These are phyloP conservation scores for Sternotherus odoratus DNA, from an alignment of 2,797 vertebrate species.

Conservation along the genomic window DNA sequence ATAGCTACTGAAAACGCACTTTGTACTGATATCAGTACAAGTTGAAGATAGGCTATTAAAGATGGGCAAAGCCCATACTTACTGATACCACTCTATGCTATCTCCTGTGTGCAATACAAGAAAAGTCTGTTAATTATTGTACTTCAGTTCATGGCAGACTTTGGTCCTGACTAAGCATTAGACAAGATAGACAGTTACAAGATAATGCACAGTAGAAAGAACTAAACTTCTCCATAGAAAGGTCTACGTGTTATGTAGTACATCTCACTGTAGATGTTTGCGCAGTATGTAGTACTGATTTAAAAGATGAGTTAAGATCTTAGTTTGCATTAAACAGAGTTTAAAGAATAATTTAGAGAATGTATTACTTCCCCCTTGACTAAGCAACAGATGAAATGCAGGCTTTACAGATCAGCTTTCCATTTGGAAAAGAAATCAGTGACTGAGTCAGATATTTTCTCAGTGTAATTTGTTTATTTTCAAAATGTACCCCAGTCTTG, in stretches of 20 bases:
- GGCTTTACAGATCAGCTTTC: not conserved
- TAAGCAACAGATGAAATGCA: not conserved
- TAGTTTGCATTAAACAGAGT: not conserved
- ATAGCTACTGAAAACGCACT: not conserved
- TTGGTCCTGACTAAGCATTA: not conserved
- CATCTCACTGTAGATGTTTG: not conserved
- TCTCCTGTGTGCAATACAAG: not conserved
- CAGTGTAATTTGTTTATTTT: not conserved
- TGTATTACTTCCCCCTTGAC: not conserved
- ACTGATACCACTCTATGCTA: not conserved
- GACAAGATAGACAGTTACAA: not conserved
- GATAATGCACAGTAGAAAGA: not conserved
- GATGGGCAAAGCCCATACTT: not conserved
- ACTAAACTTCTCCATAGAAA: not conserved
- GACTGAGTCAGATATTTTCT: not conserved
- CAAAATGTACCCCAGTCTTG: not conserved
- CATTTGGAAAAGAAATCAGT: not conserved
- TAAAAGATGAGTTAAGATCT: not conserved
- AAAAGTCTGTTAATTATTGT: not conserved
- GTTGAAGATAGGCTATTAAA: conserved; percentile 6
- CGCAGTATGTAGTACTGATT: not conserved
- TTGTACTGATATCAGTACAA: not conserved
- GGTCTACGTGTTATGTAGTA: not conserved
- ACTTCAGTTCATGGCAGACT: not conserved
- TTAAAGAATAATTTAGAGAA: not conserved